These are phyloP conservation scores for Thymallus thymallus DNA, from an alignment of 2,113 vertebrate genomes.

Conservation along the genomic window DNA sequence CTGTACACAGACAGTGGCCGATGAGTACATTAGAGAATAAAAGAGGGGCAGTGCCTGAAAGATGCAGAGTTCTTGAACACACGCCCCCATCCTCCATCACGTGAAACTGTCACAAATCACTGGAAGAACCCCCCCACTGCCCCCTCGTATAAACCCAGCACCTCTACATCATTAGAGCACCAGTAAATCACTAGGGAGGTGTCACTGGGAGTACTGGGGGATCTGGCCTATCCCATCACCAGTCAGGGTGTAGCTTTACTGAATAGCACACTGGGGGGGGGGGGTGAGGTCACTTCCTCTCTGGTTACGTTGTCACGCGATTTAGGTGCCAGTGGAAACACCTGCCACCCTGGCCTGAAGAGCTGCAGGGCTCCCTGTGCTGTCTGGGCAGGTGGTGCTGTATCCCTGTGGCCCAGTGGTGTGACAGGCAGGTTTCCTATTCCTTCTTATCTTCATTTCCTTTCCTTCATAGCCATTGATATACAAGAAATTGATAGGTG, in stretches of 20 bases:
- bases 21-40: not conserved
- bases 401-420: too few species aligned
- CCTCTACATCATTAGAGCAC: constrained; percentile 14
- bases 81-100: not conserved
- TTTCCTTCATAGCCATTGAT: too few species aligned
- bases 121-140: not conserved
- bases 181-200: constrained; percentile 41
- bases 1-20: too few species aligned
- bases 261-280: constrained; percentile 16
- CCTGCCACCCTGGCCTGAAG: not conserved
- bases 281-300: constrained; percentile 49
- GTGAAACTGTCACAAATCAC: not conserved
- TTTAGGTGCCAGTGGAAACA: constrained; percentile 23
- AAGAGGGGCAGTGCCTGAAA: not conserved
- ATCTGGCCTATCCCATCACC: constrained; percentile 6
- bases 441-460: too few species aligned
- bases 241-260: constrained; percentile 44
- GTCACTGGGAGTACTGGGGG: constrained; percentile 32
- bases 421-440: too few species aligned
- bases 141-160: constrained; percentile 6
- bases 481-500: too few species aligned
- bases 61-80: not conserved
- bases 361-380: not conserved
- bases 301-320: constrained; percentile 54
- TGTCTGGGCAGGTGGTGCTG: too few species aligned